These are phyloP conservation scores for Tokudaia muenninki DNA, from an alignment of 2,797 vertebrate genomes.

Conservation along the genomic window DNA sequence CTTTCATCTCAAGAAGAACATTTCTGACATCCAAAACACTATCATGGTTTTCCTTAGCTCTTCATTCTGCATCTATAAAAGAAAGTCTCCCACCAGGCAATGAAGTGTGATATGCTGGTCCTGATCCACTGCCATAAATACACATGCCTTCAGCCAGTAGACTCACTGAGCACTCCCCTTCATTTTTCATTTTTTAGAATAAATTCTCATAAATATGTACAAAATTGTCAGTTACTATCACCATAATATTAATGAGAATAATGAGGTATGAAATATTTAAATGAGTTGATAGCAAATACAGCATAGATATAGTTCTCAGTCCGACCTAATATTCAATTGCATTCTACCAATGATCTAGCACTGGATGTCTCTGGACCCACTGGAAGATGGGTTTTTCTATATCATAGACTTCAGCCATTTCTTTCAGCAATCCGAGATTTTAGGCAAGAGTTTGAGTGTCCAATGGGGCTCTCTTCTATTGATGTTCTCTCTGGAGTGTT, in stretches of 20 bases:
- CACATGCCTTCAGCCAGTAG: neutral
- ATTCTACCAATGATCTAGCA: neutral
- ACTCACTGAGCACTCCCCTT: neutral
- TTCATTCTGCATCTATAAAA: conserved; percentile 26
- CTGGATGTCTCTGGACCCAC: neutral
- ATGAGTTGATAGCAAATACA: neutral
- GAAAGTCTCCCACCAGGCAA: neutral
- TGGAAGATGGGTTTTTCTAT: neutral
- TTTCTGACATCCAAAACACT: conserved; percentile 20
- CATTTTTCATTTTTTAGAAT: neutral
- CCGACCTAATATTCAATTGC: neutral
- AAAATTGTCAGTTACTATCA: neutral
- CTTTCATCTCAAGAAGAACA: conserved; percentile 66
- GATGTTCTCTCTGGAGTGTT: neutral
- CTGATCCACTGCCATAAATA: neutral
- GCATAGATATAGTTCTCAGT: neutral
- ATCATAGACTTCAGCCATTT: neutral
- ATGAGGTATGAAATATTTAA: neutral
- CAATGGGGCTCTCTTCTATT: neutral
- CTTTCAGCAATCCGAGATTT: neutral
- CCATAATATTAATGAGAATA: conserved; percentile 43
- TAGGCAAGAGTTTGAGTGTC: neutral
- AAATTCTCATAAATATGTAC: neutral
- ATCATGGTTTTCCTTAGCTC: conserved; percentile 22
- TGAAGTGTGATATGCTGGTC: neutral